A percentile compares a stretch with the other conserved stretches of the same genome.
phyloP scores from a whole-genome alignment of 2,113 vertebrate species.

The Thermophis baileyi region DNA sequence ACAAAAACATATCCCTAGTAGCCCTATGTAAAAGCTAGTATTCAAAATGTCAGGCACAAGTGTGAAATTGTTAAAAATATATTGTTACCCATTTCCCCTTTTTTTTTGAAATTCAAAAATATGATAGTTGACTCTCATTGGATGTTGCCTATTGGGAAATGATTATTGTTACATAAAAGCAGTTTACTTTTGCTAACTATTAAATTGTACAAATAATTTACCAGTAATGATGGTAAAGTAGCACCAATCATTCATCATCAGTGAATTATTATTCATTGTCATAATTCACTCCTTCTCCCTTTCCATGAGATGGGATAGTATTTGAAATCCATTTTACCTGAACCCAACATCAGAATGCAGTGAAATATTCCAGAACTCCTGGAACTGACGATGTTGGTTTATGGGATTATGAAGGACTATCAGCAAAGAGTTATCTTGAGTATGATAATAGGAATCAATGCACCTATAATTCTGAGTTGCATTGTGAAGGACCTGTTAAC shows the following conservation, averaged over 20 bases:
- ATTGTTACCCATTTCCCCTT: not conserved
- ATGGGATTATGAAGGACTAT: slow-evolving; percentile 89
- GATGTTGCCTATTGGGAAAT: not conserved
- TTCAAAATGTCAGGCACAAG: not conserved
- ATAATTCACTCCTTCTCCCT: not conserved
- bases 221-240: not conserved
- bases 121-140: not conserved
- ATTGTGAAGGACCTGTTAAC: slow-evolving; percentile 78
- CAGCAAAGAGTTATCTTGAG: slow-evolving; percentile 77
- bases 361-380: slow-evolving; percentile 77
- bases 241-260: not conserved
- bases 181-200: not conserved
- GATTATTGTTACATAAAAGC: not conserved
- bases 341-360: slow-evolving; percentile 89
- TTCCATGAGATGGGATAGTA: not conserved
- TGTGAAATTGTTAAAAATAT: not conserved
- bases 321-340: slow-evolving; percentile 73
- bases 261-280: not conserved
- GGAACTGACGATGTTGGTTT: slow-evolving; percentile 67
- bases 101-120: not conserved
- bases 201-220: not conserved
- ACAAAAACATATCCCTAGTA: not conserved
- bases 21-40: not conserved
- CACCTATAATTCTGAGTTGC: slow-evolving; percentile 77
- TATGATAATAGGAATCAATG: slow-evolving; percentile 79